Conservation (phyloP, 2,113 vertebrate genomes). For the Oryzias curvinotus region DNA sequence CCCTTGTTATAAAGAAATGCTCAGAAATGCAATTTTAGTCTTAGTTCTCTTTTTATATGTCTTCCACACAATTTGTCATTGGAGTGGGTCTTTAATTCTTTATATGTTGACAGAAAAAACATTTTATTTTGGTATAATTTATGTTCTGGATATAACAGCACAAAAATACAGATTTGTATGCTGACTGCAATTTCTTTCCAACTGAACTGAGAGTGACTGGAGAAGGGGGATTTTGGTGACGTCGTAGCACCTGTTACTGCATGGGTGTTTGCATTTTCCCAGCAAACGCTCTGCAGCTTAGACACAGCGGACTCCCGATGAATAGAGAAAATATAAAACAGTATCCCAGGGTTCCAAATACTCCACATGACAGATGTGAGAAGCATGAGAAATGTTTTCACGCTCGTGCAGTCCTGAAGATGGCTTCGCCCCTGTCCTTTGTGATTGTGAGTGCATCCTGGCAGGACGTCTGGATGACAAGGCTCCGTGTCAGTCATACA, state of each 20-base stretch:
- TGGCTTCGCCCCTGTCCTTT: constrained; percentile 45
- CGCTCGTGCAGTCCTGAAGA: constrained; percentile 3
- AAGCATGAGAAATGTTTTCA: constrained; percentile 23
- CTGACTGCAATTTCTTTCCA: not conserved
- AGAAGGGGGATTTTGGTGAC: constrained; percentile 15
- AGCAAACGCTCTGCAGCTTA: constrained; percentile 22
- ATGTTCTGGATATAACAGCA: constrained; percentile 10
- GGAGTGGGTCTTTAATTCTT: too few species aligned
- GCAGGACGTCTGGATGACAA: constrained; percentile 12
- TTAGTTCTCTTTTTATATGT: too few species aligned
- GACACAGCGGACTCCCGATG: constrained; percentile 11
- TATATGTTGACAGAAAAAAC: too few species aligned
- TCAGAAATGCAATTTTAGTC: too few species aligned
- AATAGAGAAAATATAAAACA: constrained; percentile 21
- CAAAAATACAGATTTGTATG: not conserved
- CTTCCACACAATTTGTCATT: too few species aligned
- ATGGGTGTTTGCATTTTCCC: constrained; percentile 27
- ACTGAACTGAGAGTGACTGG: not conserved
- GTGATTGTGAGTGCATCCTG: constrained; percentile 24
- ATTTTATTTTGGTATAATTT: constrained; percentile 15
- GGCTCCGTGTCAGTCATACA: constrained; percentile 25
- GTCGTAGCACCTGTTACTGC: constrained; percentile 56
- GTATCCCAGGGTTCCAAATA: not conserved
- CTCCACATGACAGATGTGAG: constrained; percentile 24
- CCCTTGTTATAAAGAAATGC: too few species aligned